Evolutionary conservation across 1,140 invertebrate genomes (phyloP).

Genomic region (Pachypeltis micranthus): DNA sequence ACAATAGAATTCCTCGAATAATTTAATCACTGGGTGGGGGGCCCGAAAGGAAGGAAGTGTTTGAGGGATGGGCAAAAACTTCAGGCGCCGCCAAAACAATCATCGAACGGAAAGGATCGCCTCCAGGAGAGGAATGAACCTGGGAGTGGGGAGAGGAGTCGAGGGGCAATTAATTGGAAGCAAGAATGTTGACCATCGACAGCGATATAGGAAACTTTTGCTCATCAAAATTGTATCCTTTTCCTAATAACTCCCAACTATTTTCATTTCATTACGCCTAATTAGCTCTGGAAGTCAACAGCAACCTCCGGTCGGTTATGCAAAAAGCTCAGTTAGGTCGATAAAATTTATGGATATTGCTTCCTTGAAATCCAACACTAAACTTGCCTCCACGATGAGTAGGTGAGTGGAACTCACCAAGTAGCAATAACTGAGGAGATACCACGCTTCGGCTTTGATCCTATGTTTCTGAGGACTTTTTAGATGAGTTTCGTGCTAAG

Average conservation of each 20-base stretch:
- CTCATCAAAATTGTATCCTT: neutral
- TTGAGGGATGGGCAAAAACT: conserved; percentile 12
- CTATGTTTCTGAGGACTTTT: too few species aligned
- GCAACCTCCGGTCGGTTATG: too few species aligned
- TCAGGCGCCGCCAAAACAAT: conserved; percentile 12
- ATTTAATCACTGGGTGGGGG: conserved; percentile 6
- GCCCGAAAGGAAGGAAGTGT: neutral
- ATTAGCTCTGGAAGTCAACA: neutral
- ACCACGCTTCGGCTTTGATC: too few species aligned
- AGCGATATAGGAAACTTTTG: neutral
- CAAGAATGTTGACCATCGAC: conserved; percentile 7
- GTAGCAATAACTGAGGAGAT: too few species aligned
- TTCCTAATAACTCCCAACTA: neutral
- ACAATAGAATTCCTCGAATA: conserved; percentile 15
- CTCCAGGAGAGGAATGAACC: neutral
- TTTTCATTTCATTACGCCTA: conserved; percentile 4
- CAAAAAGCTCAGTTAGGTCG: too few species aligned
- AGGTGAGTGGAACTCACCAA: too few species aligned
- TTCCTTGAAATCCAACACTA: too few species aligned
- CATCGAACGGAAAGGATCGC: neutral
- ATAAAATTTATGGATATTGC: too few species aligned
- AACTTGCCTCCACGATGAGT: too few species aligned
- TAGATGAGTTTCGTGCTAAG: too few species aligned
- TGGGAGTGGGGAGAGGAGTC: neutral
- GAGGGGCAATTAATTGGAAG: conserved; percentile 13